Evolutionary conservation across 2,888 invertebrate genomes (phyloP), one percentile per base, ranked within the genome.

Genomic region (Aspidapion aeneum): DNA sequence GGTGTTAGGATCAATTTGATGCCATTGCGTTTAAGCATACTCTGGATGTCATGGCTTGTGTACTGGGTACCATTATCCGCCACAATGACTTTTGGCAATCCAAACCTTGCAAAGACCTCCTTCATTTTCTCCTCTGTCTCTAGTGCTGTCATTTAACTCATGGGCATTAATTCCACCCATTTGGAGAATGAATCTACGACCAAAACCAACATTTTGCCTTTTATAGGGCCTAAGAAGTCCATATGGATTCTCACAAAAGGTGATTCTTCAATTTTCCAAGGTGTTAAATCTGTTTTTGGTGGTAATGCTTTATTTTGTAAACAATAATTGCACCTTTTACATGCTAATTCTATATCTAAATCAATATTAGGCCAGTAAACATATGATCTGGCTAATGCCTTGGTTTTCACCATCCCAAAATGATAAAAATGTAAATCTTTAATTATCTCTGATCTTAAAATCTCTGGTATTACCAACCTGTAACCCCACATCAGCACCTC

Each of bases 1-100:
- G 35, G 35, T 7, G 35, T 12, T 21, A 18, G 54, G 52, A 61
- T 21, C 21, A 49, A 57, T 18, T 20, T 51, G 1, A 58, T 54
- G 5, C 64, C 61, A 55, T 64, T 64, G 17, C 54, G n/a, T 18
- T 57, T 52, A 20, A 63, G 51, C 20, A 65, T 60, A 2, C 19
- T 2, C 21, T 60, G 20, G 17, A 62, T 35, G 1, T 35, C 18
- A 18, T 9, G 3, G 16, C 58, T 5, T n/a, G 21, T 48, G 16
- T 58, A 59, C 17, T 58, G 54, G 51, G 35, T 52, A 20, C 19
- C 58, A 48, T 62, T 62, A 35, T 35, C 35, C 35, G 35, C 3
- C 3, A 35, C 35, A 35, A 35, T 35, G 35, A 35, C 12, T 35
- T 35, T 35, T 7, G 35, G 35, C 35, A 35, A 35, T 7, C 35